Conservation (phyloP, 2,888 invertebrate genomes). For the Tetrapedia diversipes region DNA sequence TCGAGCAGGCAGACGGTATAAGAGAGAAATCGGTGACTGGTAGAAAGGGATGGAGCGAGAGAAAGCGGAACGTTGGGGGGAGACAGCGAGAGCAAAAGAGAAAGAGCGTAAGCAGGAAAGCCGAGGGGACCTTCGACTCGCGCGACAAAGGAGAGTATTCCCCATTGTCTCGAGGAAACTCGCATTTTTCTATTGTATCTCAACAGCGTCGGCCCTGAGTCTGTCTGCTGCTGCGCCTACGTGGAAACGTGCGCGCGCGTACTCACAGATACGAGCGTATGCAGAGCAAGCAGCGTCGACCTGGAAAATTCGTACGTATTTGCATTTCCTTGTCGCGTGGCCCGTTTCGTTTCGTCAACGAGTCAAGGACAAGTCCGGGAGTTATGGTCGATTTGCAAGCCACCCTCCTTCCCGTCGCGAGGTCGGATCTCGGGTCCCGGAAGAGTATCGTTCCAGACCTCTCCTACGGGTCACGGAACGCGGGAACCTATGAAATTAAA, state of each 20-base stretch:
- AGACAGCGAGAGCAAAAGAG: background rate
- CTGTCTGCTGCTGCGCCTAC: constrained; percentile 5
- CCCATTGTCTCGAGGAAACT: constrained; percentile 62
- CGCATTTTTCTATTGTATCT: constrained; percentile 58
- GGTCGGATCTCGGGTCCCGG: background rate
- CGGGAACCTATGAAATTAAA: constrained; percentile 4
- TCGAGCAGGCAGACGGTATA: constrained; percentile 1
- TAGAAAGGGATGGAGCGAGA: background rate
- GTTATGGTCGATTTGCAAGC: constrained; percentile 28
- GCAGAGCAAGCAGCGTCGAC: constrained; percentile 11
- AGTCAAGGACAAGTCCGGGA: constrained; percentile 39
- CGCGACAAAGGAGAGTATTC: constrained; percentile 50
- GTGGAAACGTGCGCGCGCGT: background rate
- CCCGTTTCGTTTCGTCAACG: constrained; percentile 11
- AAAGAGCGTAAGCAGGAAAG: background rate
- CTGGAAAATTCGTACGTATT: constrained; percentile 52
- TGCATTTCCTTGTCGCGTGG: constrained; percentile 38
- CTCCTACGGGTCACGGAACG: background rate
- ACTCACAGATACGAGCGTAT: background rate
- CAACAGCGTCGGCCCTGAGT: constrained; percentile 38
- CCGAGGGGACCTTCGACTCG: constrained; percentile 46
- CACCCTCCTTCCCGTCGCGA: constrained; percentile 21
- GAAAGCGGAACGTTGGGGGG: background rate
- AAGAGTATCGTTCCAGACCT: background rate
- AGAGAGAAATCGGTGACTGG: background rate